These are phyloP conservation scores for Nephrotoma appendiculata DNA, from an alignment of 2,888 invertebrate genomes.

Conservation along the genomic window DNA sequence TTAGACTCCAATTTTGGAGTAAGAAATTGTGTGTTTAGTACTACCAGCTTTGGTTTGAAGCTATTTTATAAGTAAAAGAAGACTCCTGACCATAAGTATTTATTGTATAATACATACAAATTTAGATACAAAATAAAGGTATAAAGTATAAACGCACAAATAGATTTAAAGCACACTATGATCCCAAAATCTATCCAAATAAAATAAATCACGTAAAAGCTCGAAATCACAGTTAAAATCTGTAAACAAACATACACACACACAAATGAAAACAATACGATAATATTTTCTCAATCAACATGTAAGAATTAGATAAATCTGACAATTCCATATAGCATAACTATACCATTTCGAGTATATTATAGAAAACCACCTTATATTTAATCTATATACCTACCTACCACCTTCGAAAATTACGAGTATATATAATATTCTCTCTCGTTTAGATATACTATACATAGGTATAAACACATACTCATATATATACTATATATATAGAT, in stretches of 20 bases:
- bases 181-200: background rate
- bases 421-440: no score
- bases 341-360: background rate
- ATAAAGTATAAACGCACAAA: no score
- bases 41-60: no score
- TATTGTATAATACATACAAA: no score
- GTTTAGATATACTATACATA: background rate
- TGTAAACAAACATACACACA: background rate
- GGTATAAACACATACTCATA: background rate
- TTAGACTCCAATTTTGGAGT: no score
- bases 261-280: background rate
- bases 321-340: background rate
- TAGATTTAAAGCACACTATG: background rate
- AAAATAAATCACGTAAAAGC: background rate
- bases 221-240: background rate
- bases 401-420: background rate
- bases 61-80: no score
- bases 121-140: no score
- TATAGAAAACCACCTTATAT: background rate
- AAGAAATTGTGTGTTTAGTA: no score
- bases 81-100: no score
- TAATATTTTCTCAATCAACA: background rate
- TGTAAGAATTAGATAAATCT: background rate
- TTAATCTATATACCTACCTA: background rate
- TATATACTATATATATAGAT: background rate